Conservation (phyloP, 2,888 invertebrate genomes). For the Ferrisia virgata region DNA sequence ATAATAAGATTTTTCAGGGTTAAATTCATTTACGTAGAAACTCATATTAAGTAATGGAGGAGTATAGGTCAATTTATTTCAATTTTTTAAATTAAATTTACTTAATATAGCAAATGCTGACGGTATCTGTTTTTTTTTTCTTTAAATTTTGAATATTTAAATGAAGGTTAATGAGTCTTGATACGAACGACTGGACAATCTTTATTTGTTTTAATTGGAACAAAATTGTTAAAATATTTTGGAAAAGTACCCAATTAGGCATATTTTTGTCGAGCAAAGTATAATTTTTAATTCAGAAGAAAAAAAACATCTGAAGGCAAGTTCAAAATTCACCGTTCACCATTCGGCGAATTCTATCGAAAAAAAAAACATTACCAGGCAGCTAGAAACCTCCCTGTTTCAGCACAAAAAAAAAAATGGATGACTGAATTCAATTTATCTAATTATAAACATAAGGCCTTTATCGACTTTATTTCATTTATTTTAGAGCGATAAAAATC, state of each 20-base stretch:
- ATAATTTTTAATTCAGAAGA: too few relatives aligned
- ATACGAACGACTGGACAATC: not conserved
- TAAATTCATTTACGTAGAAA: slow-evolving; percentile 5
- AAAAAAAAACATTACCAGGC: not conserved
- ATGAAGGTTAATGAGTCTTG: not conserved
- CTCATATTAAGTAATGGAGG: slow-evolving; percentile 18
- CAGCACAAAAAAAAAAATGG: not conserved
- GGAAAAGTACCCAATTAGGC: not conserved
- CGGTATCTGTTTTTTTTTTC: not conserved
- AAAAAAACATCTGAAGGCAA: too few relatives aligned
- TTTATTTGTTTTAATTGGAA: not conserved
- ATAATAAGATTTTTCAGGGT: slow-evolving; percentile 13
- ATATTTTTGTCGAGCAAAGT: too few relatives aligned
- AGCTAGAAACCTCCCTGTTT: not conserved
- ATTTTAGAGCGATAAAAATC: not conserved
- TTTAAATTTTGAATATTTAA: not conserved
- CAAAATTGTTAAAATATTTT: not conserved
- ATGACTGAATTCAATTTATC: not conserved
- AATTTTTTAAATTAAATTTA: not conserved
- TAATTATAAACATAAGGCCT: not conserved
- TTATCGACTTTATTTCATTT: not conserved
- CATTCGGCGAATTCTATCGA: not conserved
- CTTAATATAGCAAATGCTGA: not conserved
- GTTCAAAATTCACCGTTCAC: too few relatives aligned
- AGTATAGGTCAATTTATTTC: slow-evolving; percentile 7